phyloP scores from a whole-genome alignment of 2,888 invertebrate genomes.

The Drosophila picticornis region DNA sequence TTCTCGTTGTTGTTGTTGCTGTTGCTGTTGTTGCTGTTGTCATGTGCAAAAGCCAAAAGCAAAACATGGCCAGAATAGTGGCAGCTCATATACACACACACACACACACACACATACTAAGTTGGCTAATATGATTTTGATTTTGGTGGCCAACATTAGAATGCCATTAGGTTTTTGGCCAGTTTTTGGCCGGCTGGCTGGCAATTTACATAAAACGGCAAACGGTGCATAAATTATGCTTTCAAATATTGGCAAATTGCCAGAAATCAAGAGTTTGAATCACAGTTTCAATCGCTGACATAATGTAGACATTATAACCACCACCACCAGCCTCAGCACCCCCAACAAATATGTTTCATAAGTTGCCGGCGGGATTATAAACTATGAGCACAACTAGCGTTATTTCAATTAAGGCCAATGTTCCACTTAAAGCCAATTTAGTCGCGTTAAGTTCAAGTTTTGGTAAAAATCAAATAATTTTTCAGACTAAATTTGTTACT shows the following conservation, averaged over 20 bases:
- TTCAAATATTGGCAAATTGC: constrained; percentile 58
- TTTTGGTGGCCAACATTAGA: constrained; percentile 75
- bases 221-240: constrained; percentile 61
- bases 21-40: constrained; percentile 53
- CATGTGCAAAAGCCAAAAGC: constrained; percentile 57
- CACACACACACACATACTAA: constrained; percentile 10
- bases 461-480: background rate
- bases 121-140: constrained; percentile 74
- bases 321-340: background rate
- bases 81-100: constrained; percentile 10
- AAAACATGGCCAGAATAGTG: constrained; percentile 42
- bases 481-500: background rate
- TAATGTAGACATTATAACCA: constrained; percentile 9
- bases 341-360: background rate
- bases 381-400: background rate
- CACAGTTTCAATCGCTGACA: constrained; percentile 46
- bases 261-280: constrained; percentile 52
- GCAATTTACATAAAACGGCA: constrained; percentile 63
- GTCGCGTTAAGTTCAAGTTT: background rate
- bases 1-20: constrained; percentile 38
- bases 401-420: background rate
- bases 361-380: background rate
- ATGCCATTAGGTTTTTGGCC: constrained; percentile 64
- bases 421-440: background rate
- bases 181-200: constrained; percentile 38